Evolutionary conservation across 2,113 vertebrate species (phyloP), one percentile per base, ranked within the genome.

Genomic region (Paramormyrops kingsleyae): DNA sequence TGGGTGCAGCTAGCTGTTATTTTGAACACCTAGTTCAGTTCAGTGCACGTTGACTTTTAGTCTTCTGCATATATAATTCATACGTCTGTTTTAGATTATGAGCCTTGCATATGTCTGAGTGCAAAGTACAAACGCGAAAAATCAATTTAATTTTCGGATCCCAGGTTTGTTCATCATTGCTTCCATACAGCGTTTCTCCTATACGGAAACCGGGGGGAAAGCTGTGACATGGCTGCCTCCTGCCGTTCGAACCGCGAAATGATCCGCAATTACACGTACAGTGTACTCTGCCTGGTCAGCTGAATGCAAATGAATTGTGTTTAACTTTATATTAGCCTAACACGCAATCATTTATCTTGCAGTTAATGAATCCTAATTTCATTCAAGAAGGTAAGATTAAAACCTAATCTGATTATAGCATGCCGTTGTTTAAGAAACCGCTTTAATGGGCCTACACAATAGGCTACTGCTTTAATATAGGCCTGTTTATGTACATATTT

Each of bases 321-420:
- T 84, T 9, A 84, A 12, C 24, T 62, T 47, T 62, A 59, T 44
- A 42, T 44, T 21, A 89, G 77, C 50, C 52, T 89, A 89, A 89
- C 77, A 84, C 17, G 19, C 12, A 56, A 80, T 39, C 44, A 87
- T 95, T 92, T 94, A 87, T 95, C 94, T 96, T 96, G 91, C 97
- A 99, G 98, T 97, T 99, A 93, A 96, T 99, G 94, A 99, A 99
- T 95, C 99, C 99, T 88, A 99, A 99, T 96, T 99, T 99, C 95
- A 99, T 99, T 94, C 98, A 99, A 94, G 97, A 99, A 98, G 99
- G 99, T 99, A 94, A 97, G 97, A 24, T 91, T 88, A 59, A 46
- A 44, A 88, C 10, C 56, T 42, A 46, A 24, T 24, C 35, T 44
- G 35, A 42, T 39, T 87, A 42, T 47, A 46, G 83, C 83, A 84